Evolutionary conservation across 2,888 invertebrate species (phyloP), one percentile per base, ranked within the genome.

Genomic region (Acronicta leporina): DNA sequence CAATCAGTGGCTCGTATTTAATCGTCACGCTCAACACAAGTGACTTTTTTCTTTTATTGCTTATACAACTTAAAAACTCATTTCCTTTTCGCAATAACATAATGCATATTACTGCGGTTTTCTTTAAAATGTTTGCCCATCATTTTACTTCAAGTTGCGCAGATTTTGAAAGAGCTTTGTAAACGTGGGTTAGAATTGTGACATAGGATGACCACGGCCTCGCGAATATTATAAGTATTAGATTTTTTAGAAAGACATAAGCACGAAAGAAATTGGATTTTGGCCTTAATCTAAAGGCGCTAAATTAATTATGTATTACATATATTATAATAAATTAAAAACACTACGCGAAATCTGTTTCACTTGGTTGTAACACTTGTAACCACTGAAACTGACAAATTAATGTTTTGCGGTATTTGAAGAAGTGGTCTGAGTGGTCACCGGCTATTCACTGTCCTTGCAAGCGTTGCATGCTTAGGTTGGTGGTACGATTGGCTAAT

Each of bases 401-500:
- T n/a, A n/a, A 50, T 54, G 35, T 38, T 71, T 46, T 38, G 30
- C 30, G 46, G 57, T 63, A 51, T 68, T 71, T 68, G 75, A 73
- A 72, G 81, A 79, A 77, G 77, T 79, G 69, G 75, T 77, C 72
- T 80, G 78, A 77, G 77, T 79, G 69, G 75, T 77, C 72, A 75
- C 75, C 72, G 60, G 68, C 82, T 77, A 82, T 78, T 27, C 41
- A 82, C 66, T 80, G 89, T 89, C 91, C 90, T 90, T 88, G 87
- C 80, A 63, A 70, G 61, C 66, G 77, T 82, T 82, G 81, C 83
- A 83, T 79, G 83, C 83, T 81, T 82, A 82, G 83, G 75, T 73
- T 76, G 81, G 80, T 76, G 81, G 80, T 83, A 77, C 76, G 70
- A 80, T 92, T 91, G 85, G 80, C 90, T 86, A 92, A 92, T 80